Base-by-base conservation (phyloP, 2,888 invertebrate genomes). In the Cylloceria caligata region DNA sequence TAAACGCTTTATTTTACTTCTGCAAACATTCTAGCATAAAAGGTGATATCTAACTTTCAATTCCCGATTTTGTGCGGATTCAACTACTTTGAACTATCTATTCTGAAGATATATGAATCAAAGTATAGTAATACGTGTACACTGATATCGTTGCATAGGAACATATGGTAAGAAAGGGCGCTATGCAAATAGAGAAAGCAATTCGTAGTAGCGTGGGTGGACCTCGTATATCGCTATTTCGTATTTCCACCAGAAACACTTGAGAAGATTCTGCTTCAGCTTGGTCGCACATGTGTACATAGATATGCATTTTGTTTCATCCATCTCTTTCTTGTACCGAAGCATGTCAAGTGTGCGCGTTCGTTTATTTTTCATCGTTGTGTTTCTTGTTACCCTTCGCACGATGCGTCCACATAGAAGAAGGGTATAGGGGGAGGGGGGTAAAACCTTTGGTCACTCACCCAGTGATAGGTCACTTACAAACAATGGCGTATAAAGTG, bases 181-280 rank as follows among this genome's bases (percentile, higher is more conserved):
- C 24, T 52, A 36, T 36, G 52, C 36, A 52, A 69, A 69, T 19
- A 69, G n/a, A 52, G 39, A 69, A 39, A 69, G 52, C 34, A 69
- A 52, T 55, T 69, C 68, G 52, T 52, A 24, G 68, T 69, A 36
- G 21, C 39, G 4, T 24, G 16, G 39, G 49, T 52, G 24, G 52
- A 55, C 52, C 39, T 24, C n/a, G 21, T 52, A 39, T 55, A 69
- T 39, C 24, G 55, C 68, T 34, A 39, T 39, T 52, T 55, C 39
- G 24, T 34, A 68, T 68, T 24, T 36, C 21, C 21, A 39, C n/a
- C 68, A 24, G n/a, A 49, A 21, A 13, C 36, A 49, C 36, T 36
- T 39, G 52, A 52, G 49, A 52, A 52, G 39, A 39, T 55, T 39
- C 21, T 19, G 52, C 49, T 55, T 39, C 39, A 1, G 68, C 9